Conservation (phyloP, 2,888 invertebrate species). For the Ischnus inquisitorius region DNA sequence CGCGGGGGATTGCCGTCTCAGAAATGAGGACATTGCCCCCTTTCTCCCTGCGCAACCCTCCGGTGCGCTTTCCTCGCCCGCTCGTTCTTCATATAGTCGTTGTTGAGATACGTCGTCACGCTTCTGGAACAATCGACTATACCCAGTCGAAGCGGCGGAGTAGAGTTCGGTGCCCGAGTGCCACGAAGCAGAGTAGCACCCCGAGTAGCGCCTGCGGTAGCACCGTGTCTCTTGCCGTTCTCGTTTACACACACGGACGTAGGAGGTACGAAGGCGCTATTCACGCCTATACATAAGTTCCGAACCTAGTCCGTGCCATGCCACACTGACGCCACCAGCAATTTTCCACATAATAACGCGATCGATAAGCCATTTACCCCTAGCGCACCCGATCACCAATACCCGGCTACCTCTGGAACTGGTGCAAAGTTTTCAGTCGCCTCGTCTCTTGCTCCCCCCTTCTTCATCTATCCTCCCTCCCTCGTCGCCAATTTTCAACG, state of each 20-base stretch:
- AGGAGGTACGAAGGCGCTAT: slow-evolving; percentile 2
- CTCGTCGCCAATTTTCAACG: slow-evolving; percentile 49
- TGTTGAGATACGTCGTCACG: slow-evolving; percentile 75
- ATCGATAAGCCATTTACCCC: slow-evolving; percentile 69
- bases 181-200: slow-evolving; percentile 58
- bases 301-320: slow-evolving; percentile 57
- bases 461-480: not conserved
- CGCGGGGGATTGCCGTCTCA: slow-evolving; percentile 60
- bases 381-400: slow-evolving; percentile 56
- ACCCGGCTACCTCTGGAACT: slow-evolving; percentile 45
- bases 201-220: slow-evolving; percentile 37
- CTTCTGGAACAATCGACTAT: slow-evolving; percentile 81
- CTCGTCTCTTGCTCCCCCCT: not conserved
- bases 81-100: slow-evolving; percentile 52
- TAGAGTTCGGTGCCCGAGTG: slow-evolving; percentile 78
- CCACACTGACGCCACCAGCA: slow-evolving; percentile 62
- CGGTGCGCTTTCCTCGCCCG: slow-evolving; percentile 25
- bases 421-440: slow-evolving; percentile 62
- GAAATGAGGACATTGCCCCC: slow-evolving; percentile 79
- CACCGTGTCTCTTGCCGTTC: slow-evolving; percentile 24
- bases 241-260: slow-evolving; percentile 52
- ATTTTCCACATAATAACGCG: slow-evolving; percentile 68
- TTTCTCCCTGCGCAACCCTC: slow-evolving; percentile 67
- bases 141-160: slow-evolving; percentile 66
- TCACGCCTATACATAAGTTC: slow-evolving; percentile 42